These are phyloP conservation scores for Campylomormyrus numenius DNA, from an alignment of 2,113 vertebrate genomes.

Conservation along the genomic window DNA sequence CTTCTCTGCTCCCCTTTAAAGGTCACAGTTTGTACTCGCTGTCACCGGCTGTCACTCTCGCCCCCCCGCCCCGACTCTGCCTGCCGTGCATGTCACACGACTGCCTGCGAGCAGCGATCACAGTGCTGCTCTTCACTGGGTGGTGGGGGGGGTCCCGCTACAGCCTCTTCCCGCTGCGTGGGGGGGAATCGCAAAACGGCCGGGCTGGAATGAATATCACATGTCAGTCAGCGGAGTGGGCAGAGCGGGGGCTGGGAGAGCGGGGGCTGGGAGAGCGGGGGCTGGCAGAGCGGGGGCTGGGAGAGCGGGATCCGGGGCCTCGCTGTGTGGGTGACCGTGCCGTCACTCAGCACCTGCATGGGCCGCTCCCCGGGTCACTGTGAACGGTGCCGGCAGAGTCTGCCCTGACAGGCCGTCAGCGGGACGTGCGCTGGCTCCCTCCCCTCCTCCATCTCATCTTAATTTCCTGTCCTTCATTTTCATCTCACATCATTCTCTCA, in stretches of 20 bases:
- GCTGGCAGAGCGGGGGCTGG: neutral
- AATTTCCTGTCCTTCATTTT: neutral
- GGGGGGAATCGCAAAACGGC: neutral
- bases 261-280: neutral
- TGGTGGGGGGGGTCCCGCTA: slow-evolving; percentile 17
- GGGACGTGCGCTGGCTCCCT: neutral
- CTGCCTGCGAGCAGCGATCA: slow-evolving; percentile 47
- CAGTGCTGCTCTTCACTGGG: slow-evolving; percentile 50
- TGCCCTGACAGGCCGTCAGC: neutral
- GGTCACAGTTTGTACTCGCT: slow-evolving; percentile 66
- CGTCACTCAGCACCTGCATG: neutral
- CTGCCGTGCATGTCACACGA: slow-evolving; percentile 49
- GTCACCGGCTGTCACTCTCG: slow-evolving; percentile 67
- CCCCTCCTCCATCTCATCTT: neutral
- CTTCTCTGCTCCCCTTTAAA: slow-evolving; percentile 62
- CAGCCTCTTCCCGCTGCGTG: slow-evolving; percentile 21
- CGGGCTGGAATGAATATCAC: neutral
- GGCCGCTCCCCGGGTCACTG: neutral
- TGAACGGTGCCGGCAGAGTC: neutral
- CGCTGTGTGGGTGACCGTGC: neutral
- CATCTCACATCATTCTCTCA: neutral
- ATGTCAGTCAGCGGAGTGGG: neutral
- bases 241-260: neutral
- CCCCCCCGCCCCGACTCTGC: slow-evolving; percentile 30
- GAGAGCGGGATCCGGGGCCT: neutral